Percentiles rank a stretch among this genome's conserved stretches.
phyloP scores from a whole-genome alignment of 2,797 vertebrate genomes.

The Novumbra hubbsi region DNA sequence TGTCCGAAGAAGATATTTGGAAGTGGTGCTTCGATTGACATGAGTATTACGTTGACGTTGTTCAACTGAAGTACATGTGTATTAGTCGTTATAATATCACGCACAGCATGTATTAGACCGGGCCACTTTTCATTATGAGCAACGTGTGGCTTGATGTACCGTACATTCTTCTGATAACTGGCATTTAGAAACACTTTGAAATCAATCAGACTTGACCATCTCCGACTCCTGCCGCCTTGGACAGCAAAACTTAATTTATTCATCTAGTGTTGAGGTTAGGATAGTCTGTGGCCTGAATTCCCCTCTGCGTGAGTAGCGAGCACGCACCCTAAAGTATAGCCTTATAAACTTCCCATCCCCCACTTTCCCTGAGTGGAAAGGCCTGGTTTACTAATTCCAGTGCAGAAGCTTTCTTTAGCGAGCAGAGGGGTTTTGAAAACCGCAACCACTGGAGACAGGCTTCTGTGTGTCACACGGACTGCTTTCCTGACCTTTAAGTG shows the following conservation, averaged over 20 bases:
- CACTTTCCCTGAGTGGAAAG: slow-evolving; percentile 12
- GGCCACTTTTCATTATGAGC: neutral
- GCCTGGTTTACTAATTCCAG: neutral
- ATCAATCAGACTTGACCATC: neutral
- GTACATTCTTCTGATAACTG: neutral
- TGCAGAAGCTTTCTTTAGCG: slow-evolving; percentile 6
- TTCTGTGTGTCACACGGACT: slow-evolving; percentile 1
- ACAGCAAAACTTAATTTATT: neutral
- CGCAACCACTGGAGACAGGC: slow-evolving; percentile 9
- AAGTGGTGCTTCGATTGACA: neutral
- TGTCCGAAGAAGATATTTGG: neutral
- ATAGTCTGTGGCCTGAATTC: neutral
- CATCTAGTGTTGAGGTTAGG: neutral
- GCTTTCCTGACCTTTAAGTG: neutral
- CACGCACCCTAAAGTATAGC: neutral
- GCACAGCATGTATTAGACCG: neutral
- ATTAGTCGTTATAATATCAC: neutral
- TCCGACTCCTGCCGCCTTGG: neutral
- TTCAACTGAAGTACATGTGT: neutral
- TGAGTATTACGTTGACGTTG: neutral
- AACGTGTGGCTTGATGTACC: neutral
- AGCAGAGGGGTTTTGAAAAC: slow-evolving; percentile 8
- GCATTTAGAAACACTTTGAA: neutral
- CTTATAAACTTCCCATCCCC: slow-evolving; percentile 4
- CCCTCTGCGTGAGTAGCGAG: slow-evolving; percentile 2